Percentiles rank a stretch among this genome's conserved stretches.
These are phyloP conservation scores for Adelges cooleyi DNA, from an alignment of 1,140 invertebrate genomes.

Conservation along the genomic window DNA sequence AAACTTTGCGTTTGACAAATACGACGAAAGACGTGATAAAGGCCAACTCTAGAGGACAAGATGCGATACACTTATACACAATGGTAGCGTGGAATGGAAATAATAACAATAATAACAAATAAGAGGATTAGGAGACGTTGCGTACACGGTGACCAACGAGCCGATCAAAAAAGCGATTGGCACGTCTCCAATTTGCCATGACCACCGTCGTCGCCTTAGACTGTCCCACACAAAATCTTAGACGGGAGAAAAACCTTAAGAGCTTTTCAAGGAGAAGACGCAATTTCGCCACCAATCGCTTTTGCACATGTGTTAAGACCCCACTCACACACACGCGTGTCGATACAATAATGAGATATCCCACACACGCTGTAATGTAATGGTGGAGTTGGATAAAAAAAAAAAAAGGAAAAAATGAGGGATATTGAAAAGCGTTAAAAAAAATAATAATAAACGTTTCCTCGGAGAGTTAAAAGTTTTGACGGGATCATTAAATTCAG, in stretches of 20 bases:
- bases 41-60: too few relatives aligned
- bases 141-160: neutral
- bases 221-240: neutral
- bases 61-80: too few relatives aligned
- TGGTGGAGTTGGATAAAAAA: neutral
- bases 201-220: neutral
- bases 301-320: neutral
- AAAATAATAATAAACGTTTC: too few relatives aligned
- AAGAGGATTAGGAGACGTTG: neutral
- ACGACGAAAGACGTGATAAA: too few relatives aligned
- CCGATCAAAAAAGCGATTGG: neutral
- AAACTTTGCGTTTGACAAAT: too few relatives aligned
- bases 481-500: conserved; percentile 15
- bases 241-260: neutral
- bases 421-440: neutral
- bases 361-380: neutral
- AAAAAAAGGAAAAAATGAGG: neutral
- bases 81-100: too few relatives aligned
- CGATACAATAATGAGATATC: neutral
- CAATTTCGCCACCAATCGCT: neutral
- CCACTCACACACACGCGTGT: too few relatives aligned
- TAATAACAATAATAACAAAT: too few relatives aligned
- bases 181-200: conserved; percentile 24
- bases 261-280: neutral
- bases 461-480: too few relatives aligned